Evolutionary conservation across 1,140 invertebrate genomes (phyloP), one percentile per base, ranked within the genome.

Genomic region (Mizuhopecten yessoensis): DNA sequence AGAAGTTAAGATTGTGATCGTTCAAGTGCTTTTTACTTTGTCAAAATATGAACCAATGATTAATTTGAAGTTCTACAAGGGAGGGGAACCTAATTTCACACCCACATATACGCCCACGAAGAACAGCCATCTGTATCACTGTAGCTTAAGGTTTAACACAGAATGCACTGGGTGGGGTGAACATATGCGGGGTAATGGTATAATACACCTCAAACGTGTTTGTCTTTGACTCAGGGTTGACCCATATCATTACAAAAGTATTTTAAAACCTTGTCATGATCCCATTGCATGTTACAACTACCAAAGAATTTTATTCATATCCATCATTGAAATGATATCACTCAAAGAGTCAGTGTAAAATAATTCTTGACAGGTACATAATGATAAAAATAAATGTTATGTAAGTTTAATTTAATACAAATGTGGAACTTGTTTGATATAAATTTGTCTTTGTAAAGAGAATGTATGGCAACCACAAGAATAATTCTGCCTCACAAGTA

Each of bases 51-150:
- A 29, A 75, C 7, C 57, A 75, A 75, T n/a, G 29, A n/a, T 20
- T 7, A 57, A 57, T 3, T 57, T 57, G 15, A 20, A 17, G 3
- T 75, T 75, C 7, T 0, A 75, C 5, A 75, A 29, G n/a, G 57
- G 57, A 75, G 57, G 15, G 57, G n/a, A n/a, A 17, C 23, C 5
- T 11, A 17, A 3, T n/a, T 75, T 75, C 11, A 75, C 57, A n/a
- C 57, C 57, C 57, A 75, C 57, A 75, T 75, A 75, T 75, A 75
- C 23, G 57, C 57, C 57, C 57, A n/a, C 57, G 3, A n/a, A 75
- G 17, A 75, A 13, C 45, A 13, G 45, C 45, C 23, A 29, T 75
- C 29, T 75, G 36, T 45, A 45, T 45, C 42, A 45, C 42, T 17
- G 0, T 20, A 45, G 42, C n/a, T 75, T n/a, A n/a, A 9, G 0